phyloP scores from a whole-genome alignment of 1,140 invertebrate genomes.

The Lucilia sericata region DNA sequence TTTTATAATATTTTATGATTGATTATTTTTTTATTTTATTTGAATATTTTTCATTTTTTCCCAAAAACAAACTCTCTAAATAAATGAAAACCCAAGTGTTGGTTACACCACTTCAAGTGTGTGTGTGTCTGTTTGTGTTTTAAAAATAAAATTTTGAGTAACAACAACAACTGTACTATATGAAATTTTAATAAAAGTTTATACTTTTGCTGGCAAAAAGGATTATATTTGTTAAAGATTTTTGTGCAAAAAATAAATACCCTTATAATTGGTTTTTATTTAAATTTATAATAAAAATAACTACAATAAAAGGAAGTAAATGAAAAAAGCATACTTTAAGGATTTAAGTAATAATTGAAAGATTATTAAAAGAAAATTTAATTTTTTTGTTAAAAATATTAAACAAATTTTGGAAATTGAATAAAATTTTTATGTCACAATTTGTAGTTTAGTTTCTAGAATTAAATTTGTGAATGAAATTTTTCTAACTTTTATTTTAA shows the following conservation, averaged over 20 bases:
- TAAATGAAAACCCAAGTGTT: slow-evolving; percentile 20
- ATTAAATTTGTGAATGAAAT: too few species aligned
- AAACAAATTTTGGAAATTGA: background rate
- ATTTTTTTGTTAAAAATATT: background rate
- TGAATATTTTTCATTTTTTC: background rate
- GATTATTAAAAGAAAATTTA: background rate
- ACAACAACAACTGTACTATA: background rate
- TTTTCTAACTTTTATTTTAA: background rate
- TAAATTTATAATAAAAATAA: background rate
- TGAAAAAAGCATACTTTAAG: background rate
- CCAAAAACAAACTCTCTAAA: slow-evolving; percentile 5
- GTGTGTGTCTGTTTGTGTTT: background rate
- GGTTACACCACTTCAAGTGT: background rate
- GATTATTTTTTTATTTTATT: slow-evolving; percentile 13
- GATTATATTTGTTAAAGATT: slow-evolving; percentile 8
- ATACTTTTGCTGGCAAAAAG: slow-evolving; percentile 4
- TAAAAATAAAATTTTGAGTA: too few species aligned
- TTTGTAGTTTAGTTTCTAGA: background rate
- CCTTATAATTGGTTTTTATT: slow-evolving; percentile 21
- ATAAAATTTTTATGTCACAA: background rate
- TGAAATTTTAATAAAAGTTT: slow-evolving; percentile 28
- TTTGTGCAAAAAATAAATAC: background rate
- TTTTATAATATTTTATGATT: background rate
- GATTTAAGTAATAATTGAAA: background rate
- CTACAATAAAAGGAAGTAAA: background rate